Base-by-base conservation (phyloP, 2,797 vertebrate species). In the Phylloscopus collybita region DNA sequence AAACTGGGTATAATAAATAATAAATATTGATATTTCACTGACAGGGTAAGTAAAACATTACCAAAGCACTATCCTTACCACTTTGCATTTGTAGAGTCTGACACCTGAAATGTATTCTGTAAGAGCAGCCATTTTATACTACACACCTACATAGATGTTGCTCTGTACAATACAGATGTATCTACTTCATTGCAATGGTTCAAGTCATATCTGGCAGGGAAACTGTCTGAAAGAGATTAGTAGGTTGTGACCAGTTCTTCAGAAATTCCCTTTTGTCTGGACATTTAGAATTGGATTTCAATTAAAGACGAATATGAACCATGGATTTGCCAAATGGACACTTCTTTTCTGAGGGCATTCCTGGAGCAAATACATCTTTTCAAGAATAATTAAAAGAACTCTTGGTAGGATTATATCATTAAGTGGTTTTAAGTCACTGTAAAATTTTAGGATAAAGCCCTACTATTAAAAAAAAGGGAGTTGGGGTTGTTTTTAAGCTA, bases 351-450 rank as follows among this genome's bases (percentile, higher is more conserved):
- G 20, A 62, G 32, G 25, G 29, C 13, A 82, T 67, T 94, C 56
- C 88, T 73, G 67, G 87, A 91, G 71, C 36, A 95, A 94, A 90
- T 66, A 60, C 27, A 85, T 82, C 29, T 61, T 85, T 25, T 82
- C 16, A 87, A 74, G 13, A 87, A 95, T 88, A 94, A 92, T 80
- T 88, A 60, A 86, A 59, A 76, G n/a, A 80, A 38, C 32, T 86
- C 53, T 80, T n/a, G 13, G 25, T 6, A 5, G 51, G 17, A 56
- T 85, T 75, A 40, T 36, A 89, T 19, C 8, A 17, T 65, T 89
- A 69, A 85, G 27, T 85, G 47, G 7, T 47, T 95, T 16, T 50
- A 76, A 70, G 27, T 59, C 40, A 85, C 27, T 44, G 34, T 38
- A 73, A 73, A 92, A 69, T 59, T 30, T 61, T 62, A 81, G 38